Evolutionary conservation across 2,113 vertebrate genomes (phyloP), one percentile per base, ranked within the genome.

Genomic region (Podilymbus podiceps): DNA sequence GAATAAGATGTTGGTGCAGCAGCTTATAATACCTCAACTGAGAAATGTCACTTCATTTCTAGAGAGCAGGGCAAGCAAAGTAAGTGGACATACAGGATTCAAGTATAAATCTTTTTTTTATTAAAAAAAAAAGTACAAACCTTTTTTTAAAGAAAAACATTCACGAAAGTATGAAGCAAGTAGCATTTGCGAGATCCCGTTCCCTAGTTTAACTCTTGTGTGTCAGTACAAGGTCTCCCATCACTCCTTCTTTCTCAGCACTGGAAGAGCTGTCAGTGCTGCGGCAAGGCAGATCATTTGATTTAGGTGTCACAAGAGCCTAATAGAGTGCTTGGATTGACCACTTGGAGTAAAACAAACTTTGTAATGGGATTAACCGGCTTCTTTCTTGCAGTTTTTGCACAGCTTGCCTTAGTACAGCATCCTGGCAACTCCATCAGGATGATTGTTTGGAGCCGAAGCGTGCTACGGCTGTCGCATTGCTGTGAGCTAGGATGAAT

Each of bases 301-400:
- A 90, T 90, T 89, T 91, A 59, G 74, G 38, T 89, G 87, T 88
- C 81, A 87, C 42, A 33, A 76, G 92, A 93, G 92, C 83, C 53
- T 85, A 87, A 50, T 0, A 33, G 60, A 89, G 80, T 35, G 50
- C 87, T 91, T 62, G 52, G 50, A 33, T 78, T 89, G 90, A 87
- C 84, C 76, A 92, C 68, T 47, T 89, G 81, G 69, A 89, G 81
- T 62, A 95, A 97, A 96, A 91, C 95, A 95, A 92, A 96, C 90
- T 95, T 95, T 87, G 49, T 88, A 84, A 85, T 94, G 93, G 84
- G 91, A 96, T 97, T 95, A 95, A 88, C 84, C 59, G 80, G 38
- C 84, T 95, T 82, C 77, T 88, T 91, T 21, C 77, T 91, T 33
- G 30, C 58, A 11, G 4, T 40, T 92, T 89, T 91, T 4, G 15